Evolutionary conservation across 2,888 invertebrate species (phyloP), one percentile per base, ranked within the genome.

Genomic region (Sialis fuliginosa): DNA sequence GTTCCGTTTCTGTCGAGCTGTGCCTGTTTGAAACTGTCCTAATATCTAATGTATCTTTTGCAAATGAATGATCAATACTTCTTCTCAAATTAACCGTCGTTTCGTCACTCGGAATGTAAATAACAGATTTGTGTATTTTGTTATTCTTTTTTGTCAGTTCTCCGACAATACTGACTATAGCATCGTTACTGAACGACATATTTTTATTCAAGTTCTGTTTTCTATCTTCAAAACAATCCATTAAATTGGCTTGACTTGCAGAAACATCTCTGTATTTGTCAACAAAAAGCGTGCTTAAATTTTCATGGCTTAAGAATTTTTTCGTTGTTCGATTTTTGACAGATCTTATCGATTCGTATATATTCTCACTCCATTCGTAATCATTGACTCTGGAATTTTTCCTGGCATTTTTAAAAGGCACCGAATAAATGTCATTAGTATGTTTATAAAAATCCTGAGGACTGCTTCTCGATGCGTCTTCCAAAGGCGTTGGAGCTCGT

Each of bases 171-270:
- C 6, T 30, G 13, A 22, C 30, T 12, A 62, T 68, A 1, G 69
- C 68, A 49, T 70, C 71, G 50, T 69, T 68, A 46, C 66, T 44
- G 7, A 31, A 13, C 7, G 44, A 44, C 7, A 44, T 45, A 22
- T 34, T 42, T 22, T 22, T 22, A 22, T 22, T 22, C 22, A 22
- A 22, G 22, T 22, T 22, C 4, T 22, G 22, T 22, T 22, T 22
- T 42, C 45, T 41, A 39, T 40, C 33, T 48, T 70, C 69, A 51
- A 70, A 70, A 53, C 71, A 71, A n/a, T 68, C 51, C 8, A 52
- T 50, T 33, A 54, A 47, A 40, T 69, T 48, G 63, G 67, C 46
- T n/a, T 44, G 44, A 34, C 44, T 44, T 44, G 13, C 44, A 4
- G 33, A 22, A 9, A 34, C 35, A 2, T 35, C 13, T 32, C 33